These are phyloP conservation scores for Cyprinodon diabolis DNA, from an alignment of 2,797 vertebrate species.

Conservation along the genomic window DNA sequence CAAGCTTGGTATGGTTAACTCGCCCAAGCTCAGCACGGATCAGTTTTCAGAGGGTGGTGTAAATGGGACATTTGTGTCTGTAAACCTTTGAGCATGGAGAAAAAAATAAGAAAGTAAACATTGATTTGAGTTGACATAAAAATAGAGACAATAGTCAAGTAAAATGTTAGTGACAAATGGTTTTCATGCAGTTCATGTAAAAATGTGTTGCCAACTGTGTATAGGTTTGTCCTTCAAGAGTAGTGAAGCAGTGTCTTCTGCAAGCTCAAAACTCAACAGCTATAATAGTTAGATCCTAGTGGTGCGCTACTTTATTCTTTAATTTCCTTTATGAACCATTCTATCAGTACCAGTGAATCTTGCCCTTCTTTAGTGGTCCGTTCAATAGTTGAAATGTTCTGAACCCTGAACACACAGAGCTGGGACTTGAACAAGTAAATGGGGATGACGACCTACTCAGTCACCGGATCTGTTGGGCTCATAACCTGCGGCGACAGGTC, in stretches of 20 bases:
- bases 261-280: background rate
- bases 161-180: background rate
- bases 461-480: slow-evolving; percentile 68
- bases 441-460: slow-evolving; percentile 70
- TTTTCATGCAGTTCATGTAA: background rate
- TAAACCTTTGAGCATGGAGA: background rate
- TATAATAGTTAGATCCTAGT: too few species aligned
- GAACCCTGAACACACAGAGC: slow-evolving; percentile 28
- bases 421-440: slow-evolving; percentile 67
- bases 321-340: background rate
- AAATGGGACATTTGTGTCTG: too few species aligned
- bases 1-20: too few species aligned
- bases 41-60: too few species aligned
- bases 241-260: background rate
- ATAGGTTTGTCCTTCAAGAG: background rate
- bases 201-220: background rate
- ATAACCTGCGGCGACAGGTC: slow-evolving; percentile 77
- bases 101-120: background rate
- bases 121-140: background rate
- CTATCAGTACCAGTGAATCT: slow-evolving; percentile 16
- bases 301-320: background rate
- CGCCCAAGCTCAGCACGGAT: too few species aligned
- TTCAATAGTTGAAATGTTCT: slow-evolving; percentile 27
- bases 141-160: background rate
- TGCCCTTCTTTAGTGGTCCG: slow-evolving; percentile 29